These are phyloP conservation scores for Crotalus adamanteus DNA, from an alignment of 2,797 vertebrate genomes.

Conservation along the genomic window DNA sequence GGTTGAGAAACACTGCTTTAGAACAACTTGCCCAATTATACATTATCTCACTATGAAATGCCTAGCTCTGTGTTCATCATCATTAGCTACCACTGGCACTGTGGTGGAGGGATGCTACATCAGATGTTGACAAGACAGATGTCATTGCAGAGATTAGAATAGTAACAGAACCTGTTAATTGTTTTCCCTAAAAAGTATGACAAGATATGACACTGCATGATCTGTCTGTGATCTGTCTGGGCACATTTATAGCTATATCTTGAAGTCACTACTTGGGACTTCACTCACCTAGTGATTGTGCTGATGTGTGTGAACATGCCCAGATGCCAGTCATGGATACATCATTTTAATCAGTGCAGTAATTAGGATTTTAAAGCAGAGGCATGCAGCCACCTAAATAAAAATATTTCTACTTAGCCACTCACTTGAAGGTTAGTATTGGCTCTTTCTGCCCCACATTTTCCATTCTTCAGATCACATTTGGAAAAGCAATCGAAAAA, in stretches of 20 bases:
- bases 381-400: background rate
- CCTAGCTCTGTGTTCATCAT: background rate
- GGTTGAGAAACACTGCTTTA: background rate
- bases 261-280: background rate
- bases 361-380: conserved; percentile 34
- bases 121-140: background rate
- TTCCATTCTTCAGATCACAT: conserved; percentile 77
- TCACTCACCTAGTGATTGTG: background rate
- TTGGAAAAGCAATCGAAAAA: conserved; percentile 96
- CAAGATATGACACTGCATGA: background rate
- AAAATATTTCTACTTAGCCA: conserved; percentile 41
- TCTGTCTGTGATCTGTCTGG: background rate
- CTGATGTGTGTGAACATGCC: background rate
- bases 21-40: background rate
- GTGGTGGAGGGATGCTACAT: background rate
- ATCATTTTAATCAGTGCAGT: conserved; percentile 12
- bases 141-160: background rate
- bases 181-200: background rate
- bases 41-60: background rate
- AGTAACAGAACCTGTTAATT: background rate
- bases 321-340: background rate
- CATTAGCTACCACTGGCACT: background rate
- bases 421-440: conserved; percentile 95
- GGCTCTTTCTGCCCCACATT: conserved; percentile 80
- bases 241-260: background rate